A percentile compares a stretch with the other conserved stretches of the same genome.
Conservation (phyloP, 2,797 vertebrate species). For the Prunella strophiata region DNA sequence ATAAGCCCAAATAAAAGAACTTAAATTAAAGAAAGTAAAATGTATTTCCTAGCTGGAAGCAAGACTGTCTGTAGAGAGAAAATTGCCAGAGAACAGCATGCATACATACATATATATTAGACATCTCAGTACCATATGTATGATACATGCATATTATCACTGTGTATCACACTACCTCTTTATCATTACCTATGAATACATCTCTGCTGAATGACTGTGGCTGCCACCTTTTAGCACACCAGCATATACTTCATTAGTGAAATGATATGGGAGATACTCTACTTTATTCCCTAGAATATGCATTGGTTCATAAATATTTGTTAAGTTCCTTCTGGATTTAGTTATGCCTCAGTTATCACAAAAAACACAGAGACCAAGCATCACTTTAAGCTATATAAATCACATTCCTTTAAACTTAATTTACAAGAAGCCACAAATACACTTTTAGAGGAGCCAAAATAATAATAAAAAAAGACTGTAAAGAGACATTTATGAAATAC, state of each 20-base stretch:
- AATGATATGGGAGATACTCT: background rate
- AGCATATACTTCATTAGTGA: background rate
- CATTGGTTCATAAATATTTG: background rate
- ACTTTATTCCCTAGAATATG: background rate
- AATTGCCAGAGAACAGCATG: background rate
- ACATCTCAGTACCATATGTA: background rate
- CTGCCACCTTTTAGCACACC: background rate
- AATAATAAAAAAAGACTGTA: background rate
- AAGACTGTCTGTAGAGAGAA: background rate
- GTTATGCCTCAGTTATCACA: background rate
- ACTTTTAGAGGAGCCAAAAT: background rate
- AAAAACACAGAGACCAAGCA: background rate
- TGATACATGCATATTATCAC: background rate
- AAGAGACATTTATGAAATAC: background rate
- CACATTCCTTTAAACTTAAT: background rate
- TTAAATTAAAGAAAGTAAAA: background rate
- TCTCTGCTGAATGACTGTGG: background rate
- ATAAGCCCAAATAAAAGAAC: background rate
- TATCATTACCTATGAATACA: background rate
- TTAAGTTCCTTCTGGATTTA: background rate
- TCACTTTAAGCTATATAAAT: background rate
- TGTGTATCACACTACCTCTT: background rate
- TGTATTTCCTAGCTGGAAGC: background rate
- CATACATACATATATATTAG: background rate
- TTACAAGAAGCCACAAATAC: background rate